These are phyloP conservation scores for Myrmophylax atrothorax DNA, from an alignment of 2,113 vertebrate species.

Conservation along the genomic window DNA sequence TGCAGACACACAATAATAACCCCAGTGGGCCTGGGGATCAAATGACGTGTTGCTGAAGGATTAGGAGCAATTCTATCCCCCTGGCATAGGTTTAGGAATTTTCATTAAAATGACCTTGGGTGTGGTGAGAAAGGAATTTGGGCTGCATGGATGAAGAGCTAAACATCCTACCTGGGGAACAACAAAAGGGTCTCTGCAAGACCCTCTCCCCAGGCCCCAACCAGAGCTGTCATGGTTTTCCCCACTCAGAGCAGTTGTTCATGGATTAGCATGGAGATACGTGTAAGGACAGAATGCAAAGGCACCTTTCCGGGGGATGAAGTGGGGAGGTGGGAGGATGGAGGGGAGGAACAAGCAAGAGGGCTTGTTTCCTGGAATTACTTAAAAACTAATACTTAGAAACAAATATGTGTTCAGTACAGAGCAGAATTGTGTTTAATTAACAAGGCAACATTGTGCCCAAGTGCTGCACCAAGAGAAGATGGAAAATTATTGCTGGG, in stretches of 20 bases:
- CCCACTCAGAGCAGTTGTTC: not conserved
- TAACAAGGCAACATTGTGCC: not conserved
- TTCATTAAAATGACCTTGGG: conserved; percentile 94
- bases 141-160: conserved; percentile 69
- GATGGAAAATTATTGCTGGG: not conserved
- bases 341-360: not conserved
- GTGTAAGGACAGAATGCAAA: not conserved
- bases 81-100: conserved; percentile 88
- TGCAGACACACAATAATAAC: conserved; percentile 73
- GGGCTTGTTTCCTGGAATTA: conserved; percentile 30
- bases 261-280: not conserved
- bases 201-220: not conserved
- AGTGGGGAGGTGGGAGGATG: not conserved
- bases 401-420: not conserved
- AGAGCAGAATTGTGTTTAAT: not conserved
- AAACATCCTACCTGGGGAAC: conserved; percentile 71
- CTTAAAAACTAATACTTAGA: not conserved
- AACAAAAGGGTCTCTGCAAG: conserved; percentile 36
- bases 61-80: conserved; percentile 89
- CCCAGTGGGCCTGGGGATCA: conserved; percentile 76
- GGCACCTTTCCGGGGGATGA: not conserved
- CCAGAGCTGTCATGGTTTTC: conserved; percentile 9
- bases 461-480: not conserved
- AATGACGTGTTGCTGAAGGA: conserved; percentile 83
- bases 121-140: conserved; percentile 86